Conservation (phyloP, 2,888 invertebrate species). For the Meteorus cinctellus region DNA sequence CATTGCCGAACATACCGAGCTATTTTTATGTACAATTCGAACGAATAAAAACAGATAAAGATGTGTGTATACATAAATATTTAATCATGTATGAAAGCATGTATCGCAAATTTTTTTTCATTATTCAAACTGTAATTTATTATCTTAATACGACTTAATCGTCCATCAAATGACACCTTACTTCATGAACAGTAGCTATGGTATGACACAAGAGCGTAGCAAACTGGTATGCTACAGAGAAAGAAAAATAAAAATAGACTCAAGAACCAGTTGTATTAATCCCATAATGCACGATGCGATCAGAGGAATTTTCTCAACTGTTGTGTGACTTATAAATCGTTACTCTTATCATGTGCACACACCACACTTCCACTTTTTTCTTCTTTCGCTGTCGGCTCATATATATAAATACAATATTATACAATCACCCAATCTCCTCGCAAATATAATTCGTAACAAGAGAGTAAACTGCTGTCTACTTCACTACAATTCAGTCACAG, state of each 20-base stretch:
- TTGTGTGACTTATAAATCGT: conserved; percentile 19
- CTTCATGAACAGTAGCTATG: conserved; percentile 37
- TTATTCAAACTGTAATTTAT: conserved; percentile 16
- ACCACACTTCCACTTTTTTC: neutral
- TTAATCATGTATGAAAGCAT: neutral
- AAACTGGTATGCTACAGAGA: neutral
- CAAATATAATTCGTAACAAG: conserved; percentile 41
- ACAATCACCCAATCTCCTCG: conserved; percentile 5
- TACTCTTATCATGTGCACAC: conserved; percentile 22
- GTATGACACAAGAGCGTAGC: conserved; percentile 24
- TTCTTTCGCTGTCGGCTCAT: too few species aligned
- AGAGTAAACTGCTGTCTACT: conserved; percentile 44
- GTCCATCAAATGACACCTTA: conserved; percentile 26
- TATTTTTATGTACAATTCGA: conserved; percentile 42
- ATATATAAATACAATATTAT: neutral
- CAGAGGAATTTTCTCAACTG: conserved; percentile 18
- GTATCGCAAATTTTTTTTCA: conserved; percentile 35
- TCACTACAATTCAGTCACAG: conserved; percentile 33
- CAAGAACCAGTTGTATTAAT: conserved; percentile 39
- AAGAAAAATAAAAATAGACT: conserved; percentile 25
- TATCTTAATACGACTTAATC: conserved; percentile 34
- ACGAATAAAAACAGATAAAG: conserved; percentile 45
- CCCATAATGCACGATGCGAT: conserved; percentile 31
- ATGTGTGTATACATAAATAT: neutral
- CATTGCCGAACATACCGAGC: conserved; percentile 30